phyloP scores from a whole-genome alignment of 2,888 invertebrate species.

The Platycheirus rosarum region DNA sequence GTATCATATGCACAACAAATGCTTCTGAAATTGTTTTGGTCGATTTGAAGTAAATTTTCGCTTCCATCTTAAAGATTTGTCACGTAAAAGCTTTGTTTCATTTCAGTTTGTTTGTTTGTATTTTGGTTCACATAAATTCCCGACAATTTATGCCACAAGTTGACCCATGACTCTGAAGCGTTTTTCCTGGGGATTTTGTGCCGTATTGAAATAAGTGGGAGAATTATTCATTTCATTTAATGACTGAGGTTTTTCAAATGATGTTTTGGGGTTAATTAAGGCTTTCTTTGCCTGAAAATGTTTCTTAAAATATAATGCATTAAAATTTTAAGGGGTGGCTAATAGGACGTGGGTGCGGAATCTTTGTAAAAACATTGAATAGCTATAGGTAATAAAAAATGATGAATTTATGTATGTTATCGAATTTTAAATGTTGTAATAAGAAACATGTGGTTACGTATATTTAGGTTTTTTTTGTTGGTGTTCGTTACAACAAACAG shows the following conservation, averaged over 20 bases:
- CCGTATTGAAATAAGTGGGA: conserved; percentile 8
- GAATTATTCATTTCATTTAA: conserved; percentile 48
- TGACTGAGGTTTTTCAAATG: conserved; percentile 31
- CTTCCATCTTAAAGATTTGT: conserved; percentile 33
- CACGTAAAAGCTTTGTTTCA: conserved; percentile 46
- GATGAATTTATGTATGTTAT: conserved; percentile 9
- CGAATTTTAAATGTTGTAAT: not conserved
- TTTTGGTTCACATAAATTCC: conserved; percentile 64
- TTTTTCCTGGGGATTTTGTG: conserved; percentile 1
- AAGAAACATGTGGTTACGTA: not conserved
- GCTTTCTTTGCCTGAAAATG: not conserved
- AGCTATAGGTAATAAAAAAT: conserved; percentile 11
- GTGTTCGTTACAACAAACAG: too few relatives aligned
- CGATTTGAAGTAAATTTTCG: conserved; percentile 53
- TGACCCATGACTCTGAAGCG: conserved; percentile 32
- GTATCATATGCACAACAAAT: not conserved
- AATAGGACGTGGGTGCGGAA: conserved; percentile 31
- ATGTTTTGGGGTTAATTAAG: conserved; percentile 50
- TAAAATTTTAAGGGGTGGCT: conserved; percentile 4
- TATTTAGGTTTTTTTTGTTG: too few relatives aligned
- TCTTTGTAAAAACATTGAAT: conserved; percentile 22
- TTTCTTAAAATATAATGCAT: conserved; percentile 28
- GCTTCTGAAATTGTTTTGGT: conserved; percentile 42
- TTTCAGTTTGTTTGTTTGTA: conserved; percentile 51
- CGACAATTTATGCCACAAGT: conserved; percentile 45